Evolutionary conservation across 2,888 invertebrate genomes (phyloP).

Genomic region (Tenthredo notha): DNA sequence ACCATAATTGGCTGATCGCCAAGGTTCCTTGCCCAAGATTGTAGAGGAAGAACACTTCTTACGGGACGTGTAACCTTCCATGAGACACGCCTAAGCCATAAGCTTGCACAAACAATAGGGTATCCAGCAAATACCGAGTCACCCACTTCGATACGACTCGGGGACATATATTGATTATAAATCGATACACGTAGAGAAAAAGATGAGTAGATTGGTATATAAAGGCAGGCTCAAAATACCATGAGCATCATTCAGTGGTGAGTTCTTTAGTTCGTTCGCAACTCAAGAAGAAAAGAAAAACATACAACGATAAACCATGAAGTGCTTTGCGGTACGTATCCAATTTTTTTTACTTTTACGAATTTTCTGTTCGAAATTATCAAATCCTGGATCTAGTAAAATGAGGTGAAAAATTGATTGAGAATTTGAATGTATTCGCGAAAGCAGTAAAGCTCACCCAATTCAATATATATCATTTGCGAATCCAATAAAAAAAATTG

Average conservation of each 20-base stretch:
- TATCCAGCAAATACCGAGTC: conserved; percentile 22
- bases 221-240: conserved; percentile 63
- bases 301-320: conserved; percentile 66
- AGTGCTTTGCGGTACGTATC: conserved; percentile 72
- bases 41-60: conserved; percentile 24
- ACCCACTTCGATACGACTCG: conserved; percentile 39
- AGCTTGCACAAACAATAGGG: conserved; percentile 39
- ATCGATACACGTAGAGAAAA: conserved; percentile 65
- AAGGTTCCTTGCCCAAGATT: conserved; percentile 70
- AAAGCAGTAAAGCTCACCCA: background rate
- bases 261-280: conserved; percentile 42
- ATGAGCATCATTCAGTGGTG: conserved; percentile 69
- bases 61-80: conserved; percentile 52
- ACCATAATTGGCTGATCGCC: conserved; percentile 70
- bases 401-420: background rate
- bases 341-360: background rate
- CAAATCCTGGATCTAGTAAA: background rate
- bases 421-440: background rate
- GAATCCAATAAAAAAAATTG: background rate
- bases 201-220: conserved; percentile 67
- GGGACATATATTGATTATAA: conserved; percentile 54
- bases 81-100: conserved; percentile 49
- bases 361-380: background rate
- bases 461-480: background rate
- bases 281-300: conserved; percentile 58